Evolutionary conservation across 2,797 vertebrate species (phyloP), one percentile per base, ranked within the genome.

Genomic region (Buceros bicornis): DNA sequence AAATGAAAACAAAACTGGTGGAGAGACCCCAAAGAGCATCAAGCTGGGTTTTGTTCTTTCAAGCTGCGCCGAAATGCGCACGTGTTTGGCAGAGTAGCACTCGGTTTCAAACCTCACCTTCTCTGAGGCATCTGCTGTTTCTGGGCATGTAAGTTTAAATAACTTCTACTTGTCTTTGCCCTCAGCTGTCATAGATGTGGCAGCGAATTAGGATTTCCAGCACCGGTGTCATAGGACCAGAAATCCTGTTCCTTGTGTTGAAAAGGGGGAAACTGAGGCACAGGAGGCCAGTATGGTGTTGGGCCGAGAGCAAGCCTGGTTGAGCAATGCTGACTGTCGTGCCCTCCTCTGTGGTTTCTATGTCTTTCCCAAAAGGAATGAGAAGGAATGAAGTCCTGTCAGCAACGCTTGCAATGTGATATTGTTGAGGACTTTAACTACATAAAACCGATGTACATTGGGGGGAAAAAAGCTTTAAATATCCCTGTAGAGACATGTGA

Each of bases 401-500:
- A 70, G 47, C 51, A 47, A 19, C 89, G 16, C n/a, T 45, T 22
- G 8, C 57, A 40, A 8, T 43, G 13, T 28, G 61, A 1, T 73
- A 20, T 72, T 91, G 76, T 40, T 37, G 47, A 87, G 83, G 88
- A 24, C 67, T 82, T 69, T 50, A 56, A 42, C 2, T 47, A 19
- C 69, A 80, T n/a, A 26, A 76, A 89, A 37, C 65, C 56, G 65
- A 83, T 95, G 64, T 81, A 47, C 20, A 74, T 25, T 5, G 43
- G 22, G 53, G 10, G 15, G 25, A 47, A 25, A 28, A 56, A 73
- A 58, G 43, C 66, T 64, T 69, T 50, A 45, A 93, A 54, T 72
- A 58, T 87, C 77, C 28, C 92, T 58, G 58, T 56, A 60, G 95
- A 90, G 77, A 85, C 80, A 69, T 29, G 73, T 20, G 90, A 89